A percentile compares a stretch with the other conserved stretches of the same genome.
Conservation (phyloP, 1,140 invertebrate genomes). For the Microplitis mediator region DNA sequence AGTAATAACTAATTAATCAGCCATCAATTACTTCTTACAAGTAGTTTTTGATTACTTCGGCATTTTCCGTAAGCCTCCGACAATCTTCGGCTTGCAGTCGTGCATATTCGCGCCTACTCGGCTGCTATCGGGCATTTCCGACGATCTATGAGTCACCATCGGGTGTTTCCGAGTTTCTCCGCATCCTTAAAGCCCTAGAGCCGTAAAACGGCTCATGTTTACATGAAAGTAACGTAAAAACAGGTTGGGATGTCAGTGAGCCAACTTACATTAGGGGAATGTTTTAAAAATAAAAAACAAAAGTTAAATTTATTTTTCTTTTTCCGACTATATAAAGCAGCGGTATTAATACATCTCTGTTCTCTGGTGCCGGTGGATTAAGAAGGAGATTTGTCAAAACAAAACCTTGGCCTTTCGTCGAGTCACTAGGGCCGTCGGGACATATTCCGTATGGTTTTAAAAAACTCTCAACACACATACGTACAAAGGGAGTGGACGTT, state of each 20-base stretch:
- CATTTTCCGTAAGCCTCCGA: too few species aligned
- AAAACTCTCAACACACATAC: not conserved
- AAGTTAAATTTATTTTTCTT: not conserved
- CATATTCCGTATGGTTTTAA: not conserved
- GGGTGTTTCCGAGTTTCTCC: too few species aligned
- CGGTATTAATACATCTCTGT: too few species aligned
- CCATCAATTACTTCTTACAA: too few species aligned
- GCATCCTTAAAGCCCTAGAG: not conserved
- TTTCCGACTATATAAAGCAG: not conserved
- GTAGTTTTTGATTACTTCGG: too few species aligned
- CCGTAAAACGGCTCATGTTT: not conserved
- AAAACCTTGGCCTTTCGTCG: constrained; percentile 50
- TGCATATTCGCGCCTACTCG: too few species aligned
- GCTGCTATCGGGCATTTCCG: too few species aligned
- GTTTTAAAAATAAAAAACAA: constrained; percentile 39
- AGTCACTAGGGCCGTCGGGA: constrained; percentile 44
- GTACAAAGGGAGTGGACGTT: constrained; percentile 8
- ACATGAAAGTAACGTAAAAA: constrained; percentile 1
- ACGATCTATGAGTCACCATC: too few species aligned
- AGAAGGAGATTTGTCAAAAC: constrained; percentile 53
- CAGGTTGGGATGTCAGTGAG: not conserved
- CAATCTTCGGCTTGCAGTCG: too few species aligned
- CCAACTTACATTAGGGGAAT: not conserved
- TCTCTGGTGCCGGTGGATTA: not conserved
- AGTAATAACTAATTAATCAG: too few species aligned